Evolutionary conservation across 2,888 invertebrate genomes (phyloP), one percentile per base, ranked within the genome.

Genomic region (Lutraria lutraria): DNA sequence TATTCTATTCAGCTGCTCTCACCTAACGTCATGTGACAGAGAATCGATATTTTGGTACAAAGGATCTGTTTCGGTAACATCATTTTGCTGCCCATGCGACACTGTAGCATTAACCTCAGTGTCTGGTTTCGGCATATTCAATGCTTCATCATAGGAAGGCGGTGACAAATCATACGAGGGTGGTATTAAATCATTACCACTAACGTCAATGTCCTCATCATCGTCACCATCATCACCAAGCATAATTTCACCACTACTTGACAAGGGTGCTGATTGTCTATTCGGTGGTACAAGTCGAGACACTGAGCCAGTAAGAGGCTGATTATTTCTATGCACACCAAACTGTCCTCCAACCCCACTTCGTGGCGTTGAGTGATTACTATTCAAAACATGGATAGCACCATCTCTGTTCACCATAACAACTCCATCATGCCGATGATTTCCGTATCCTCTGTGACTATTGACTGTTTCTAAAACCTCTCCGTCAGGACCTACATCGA

Each of bases 131-230:
- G 94, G 94, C 94, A 94, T 94, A 81, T 90, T 88, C 43, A 94
- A 87, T 19, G 94, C 94, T 85, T 94, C 94, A 85, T 94, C 94
- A 81, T 94, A 94, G 15, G 94, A 93, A n/a, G 94, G 94, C 1
- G 93, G 93, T 25, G 89, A 87, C n/a, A 91, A 85, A 87, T 92
- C 92, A 79, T 92, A 92, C 12, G 92, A 92, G 21, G 92, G 92
- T 34, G 92, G 92, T 53, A 92, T 92, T 76, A 92, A 90, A 85
- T 92, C 91, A 89, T 92, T 91, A 60, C 89, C 90, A 60, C 89
- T 88, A 29, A 92, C 60, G 81, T 92, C 90, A 79, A 92, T 81
- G 21, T 92, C 92, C 53, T 88, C 88, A 56, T 90, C 87, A 31
- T 89, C 91, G 72, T 90, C 87, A 31, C 86, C 91, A 86, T 43